Evolutionary conservation across 2,797 vertebrate species (phyloP).

Genomic region (Sciurus vulgaris): DNA sequence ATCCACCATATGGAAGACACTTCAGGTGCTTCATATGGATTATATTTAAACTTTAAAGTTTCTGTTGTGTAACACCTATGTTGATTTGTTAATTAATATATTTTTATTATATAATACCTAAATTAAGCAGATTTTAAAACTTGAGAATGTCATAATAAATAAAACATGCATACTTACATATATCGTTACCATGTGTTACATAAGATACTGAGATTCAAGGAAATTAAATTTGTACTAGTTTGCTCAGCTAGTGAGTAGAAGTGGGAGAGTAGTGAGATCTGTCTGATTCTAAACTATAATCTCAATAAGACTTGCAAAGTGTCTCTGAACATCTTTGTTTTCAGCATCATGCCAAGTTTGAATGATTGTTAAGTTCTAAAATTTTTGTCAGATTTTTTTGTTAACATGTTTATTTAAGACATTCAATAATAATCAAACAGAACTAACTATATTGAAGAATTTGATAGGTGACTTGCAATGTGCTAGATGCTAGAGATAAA

Average conservation of each 20-base stretch:
- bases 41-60: slow-evolving; percentile 46
- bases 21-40: background rate
- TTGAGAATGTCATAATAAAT: slow-evolving; percentile 8
- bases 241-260: background rate
- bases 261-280: background rate
- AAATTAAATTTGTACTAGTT: background rate
- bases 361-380: background rate
- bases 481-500: background rate
- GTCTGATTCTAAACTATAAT: background rate
- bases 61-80: background rate
- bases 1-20: background rate
- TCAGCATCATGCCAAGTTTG: background rate
- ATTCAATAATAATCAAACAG: background rate
- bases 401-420: background rate
- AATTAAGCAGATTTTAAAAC: background rate
- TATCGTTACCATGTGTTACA: background rate
- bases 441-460: background rate
- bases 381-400: too few relatives aligned
- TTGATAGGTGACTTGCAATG: background rate
- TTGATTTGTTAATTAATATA: background rate
- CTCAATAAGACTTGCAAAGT: background rate
- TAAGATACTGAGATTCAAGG: background rate
- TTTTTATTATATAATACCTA: background rate
- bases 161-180: background rate
- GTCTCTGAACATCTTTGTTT: background rate